Evolutionary conservation across 2,797 vertebrate genomes (phyloP), one percentile per base, ranked within the genome.

Genomic region (Mastacembelus armatus): DNA sequence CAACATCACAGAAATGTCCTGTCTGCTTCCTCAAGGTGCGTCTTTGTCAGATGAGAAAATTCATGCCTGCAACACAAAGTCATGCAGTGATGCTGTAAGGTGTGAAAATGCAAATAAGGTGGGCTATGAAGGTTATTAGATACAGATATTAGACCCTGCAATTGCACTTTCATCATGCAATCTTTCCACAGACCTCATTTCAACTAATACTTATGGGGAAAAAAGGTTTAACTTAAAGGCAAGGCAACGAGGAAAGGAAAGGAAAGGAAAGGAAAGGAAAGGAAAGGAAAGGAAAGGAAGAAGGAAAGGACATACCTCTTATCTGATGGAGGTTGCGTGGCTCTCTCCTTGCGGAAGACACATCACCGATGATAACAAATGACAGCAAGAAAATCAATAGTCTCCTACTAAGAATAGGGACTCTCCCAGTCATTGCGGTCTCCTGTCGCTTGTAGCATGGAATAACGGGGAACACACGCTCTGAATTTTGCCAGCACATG

Each of bases 371-470:
- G 55, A 85, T 88, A 81, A 52, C 12, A 87, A 86, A 85, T 80
- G 83, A 86, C 88, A 82, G 89, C 59, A 49, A 32, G 58, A 63
- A 60, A 87, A 90, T 87, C 84, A 84, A 85, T 85, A 66, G 77
- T 60, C 81, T 83, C 80, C 71, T 65, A 15, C 81, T 76, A 67
- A 65, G 78, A 84, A 60, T 21, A 71, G 73, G 74, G 84, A 74
- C 60, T 85, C 83, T 76, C 80, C 81, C 83, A 61, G 74, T 81
- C 78, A 70, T 69, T 49, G 73, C 80, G 50, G 75, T 36, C 73
- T 76, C 48, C 72, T 50, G 77, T 77, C 77, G 78, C 71, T 62
- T 47, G 54, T 33, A 63, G 64, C 45, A 10, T 29, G 70, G 62
- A 90, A 83, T 64, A 76, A 80, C 35, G 33, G 73, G 80, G 71